Conservation (phyloP, 2,113 vertebrate species). For the Phodopus roborovskii region DNA sequence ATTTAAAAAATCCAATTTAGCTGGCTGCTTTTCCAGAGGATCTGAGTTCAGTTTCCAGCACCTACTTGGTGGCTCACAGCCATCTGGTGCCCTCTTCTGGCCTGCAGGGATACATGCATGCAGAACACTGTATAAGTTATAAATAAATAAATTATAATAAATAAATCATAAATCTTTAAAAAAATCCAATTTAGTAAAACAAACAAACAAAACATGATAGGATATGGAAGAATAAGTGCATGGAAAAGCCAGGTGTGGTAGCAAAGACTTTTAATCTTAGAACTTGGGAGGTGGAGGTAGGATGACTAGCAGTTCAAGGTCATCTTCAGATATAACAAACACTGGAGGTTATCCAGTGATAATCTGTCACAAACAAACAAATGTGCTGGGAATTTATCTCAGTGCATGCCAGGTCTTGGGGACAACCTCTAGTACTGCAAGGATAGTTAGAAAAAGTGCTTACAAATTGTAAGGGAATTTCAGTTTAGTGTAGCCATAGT, state of each 20-base stretch:
- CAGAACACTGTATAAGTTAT: too few species aligned
- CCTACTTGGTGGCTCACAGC: too few species aligned
- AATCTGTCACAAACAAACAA: not conserved
- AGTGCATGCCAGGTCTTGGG: not conserved
- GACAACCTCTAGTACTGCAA: not conserved
- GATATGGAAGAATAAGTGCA: not conserved
- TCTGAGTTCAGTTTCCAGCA: too few species aligned
- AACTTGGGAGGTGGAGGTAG: not conserved
- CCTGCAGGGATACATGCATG: too few species aligned
- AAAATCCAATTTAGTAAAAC: not conserved
- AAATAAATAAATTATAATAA: too few species aligned
- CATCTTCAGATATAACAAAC: not conserved
- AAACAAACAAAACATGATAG: not conserved
- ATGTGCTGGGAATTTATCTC: not conserved
- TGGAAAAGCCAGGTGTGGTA: not conserved
- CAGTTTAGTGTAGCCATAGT: not conserved
- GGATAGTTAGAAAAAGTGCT: constrained; percentile 13
- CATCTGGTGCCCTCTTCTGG: too few species aligned
- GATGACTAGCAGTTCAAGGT: not conserved
- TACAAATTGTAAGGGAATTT: constrained; percentile 21
- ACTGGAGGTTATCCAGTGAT: not conserved
- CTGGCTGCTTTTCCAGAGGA: too few species aligned
- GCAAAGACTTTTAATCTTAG: not conserved
- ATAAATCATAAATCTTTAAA: too few species aligned
- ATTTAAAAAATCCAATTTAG: not conserved